phyloP scores from a whole-genome alignment of 1,140 invertebrate species.

The Polyergus mexicanus region DNA sequence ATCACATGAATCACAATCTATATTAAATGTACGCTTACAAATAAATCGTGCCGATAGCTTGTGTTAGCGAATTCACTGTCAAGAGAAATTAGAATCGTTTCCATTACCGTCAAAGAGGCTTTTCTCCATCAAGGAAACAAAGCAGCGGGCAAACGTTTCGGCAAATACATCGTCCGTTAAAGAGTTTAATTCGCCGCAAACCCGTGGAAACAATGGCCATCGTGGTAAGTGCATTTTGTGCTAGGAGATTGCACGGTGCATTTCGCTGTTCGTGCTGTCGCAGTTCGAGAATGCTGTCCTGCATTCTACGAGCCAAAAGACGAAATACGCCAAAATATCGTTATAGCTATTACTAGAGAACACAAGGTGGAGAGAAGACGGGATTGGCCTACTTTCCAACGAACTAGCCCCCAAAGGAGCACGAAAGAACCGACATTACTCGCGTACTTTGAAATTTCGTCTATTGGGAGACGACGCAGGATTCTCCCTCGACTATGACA shows the following conservation, averaged over 20 bases:
- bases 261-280: conserved; percentile 21
- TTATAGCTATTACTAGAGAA: conserved; percentile 48
- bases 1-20: not conserved
- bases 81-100: conserved; percentile 30
- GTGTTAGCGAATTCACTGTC: conserved; percentile 13
- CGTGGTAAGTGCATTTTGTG: conserved; percentile 13
- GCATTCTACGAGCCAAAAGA: conserved; percentile 7
- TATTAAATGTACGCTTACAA: not conserved
- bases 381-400: conserved; percentile 43
- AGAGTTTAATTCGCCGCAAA: conserved; percentile 40
- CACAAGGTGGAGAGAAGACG: conserved; percentile 44
- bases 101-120: not conserved
- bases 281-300: not conserved
- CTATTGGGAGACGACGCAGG: conserved; percentile 47
- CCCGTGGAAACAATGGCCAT: conserved; percentile 22
- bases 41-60: not conserved
- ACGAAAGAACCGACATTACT: conserved; percentile 48
- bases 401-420: not conserved
- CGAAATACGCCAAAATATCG: conserved; percentile 52
- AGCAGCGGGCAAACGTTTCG: not conserved
- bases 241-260: not conserved
- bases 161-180: conserved; percentile 49
- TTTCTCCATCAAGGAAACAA: conserved; percentile 5
- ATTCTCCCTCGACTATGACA: conserved; percentile 49
- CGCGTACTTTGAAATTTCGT: conserved; percentile 50